Percentiles rank a stretch among this genome's conserved stretches.
Conservation (phyloP, 2,113 vertebrate genomes). For the Odobenus rosmarus region DNA sequence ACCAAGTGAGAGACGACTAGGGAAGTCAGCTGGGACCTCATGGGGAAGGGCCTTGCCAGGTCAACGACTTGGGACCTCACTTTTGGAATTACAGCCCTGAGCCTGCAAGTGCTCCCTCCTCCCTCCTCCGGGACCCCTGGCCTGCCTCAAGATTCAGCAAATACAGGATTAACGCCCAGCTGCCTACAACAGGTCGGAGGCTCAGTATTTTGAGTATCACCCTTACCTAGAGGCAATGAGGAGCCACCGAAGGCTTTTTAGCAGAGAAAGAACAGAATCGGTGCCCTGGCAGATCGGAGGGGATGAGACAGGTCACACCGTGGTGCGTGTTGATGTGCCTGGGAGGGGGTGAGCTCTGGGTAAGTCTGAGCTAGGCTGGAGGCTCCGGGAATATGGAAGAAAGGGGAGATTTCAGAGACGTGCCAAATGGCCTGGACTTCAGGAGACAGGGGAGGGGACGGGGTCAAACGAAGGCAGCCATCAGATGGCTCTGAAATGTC, state of each 20-base stretch:
- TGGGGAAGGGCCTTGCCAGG: neutral
- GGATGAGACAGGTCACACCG: neutral
- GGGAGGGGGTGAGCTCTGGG: neutral
- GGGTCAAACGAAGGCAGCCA: neutral
- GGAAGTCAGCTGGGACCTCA: neutral
- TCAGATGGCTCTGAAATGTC: constrained; percentile 1
- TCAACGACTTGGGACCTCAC: neutral
- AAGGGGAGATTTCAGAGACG: neutral
- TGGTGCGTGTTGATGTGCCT: neutral
- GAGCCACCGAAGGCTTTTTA: constrained; percentile 12
- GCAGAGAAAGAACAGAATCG: neutral
- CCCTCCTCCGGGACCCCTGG: neutral
- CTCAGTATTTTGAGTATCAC: neutral
- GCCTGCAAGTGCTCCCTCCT: neutral
- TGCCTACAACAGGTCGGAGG: neutral
- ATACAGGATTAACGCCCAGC: neutral
- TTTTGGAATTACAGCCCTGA: neutral
- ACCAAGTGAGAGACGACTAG: too few species aligned
- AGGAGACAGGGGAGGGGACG: neutral
- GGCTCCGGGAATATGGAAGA: neutral
- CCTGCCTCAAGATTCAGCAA: neutral
- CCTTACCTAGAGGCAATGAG: neutral
- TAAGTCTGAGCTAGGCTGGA: neutral
- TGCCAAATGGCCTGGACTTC: neutral
- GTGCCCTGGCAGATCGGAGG: neutral